Conservation (phyloP, 2,888 invertebrate species). For the Gibbula magus region DNA sequence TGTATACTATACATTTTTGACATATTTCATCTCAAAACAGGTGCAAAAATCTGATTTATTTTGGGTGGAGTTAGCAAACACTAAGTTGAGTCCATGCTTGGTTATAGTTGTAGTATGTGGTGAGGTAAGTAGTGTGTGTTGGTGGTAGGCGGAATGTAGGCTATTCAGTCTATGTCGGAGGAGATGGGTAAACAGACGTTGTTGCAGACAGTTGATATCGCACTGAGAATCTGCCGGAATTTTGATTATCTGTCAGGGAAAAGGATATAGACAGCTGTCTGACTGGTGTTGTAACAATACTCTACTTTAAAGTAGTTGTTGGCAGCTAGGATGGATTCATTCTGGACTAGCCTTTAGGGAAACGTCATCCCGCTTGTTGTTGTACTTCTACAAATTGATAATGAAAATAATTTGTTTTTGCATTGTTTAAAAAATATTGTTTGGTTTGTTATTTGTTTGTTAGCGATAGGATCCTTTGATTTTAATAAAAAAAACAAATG, state of each 20-base stretch:
- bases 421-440: no score
- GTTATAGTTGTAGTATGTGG: background rate
- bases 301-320: no score
- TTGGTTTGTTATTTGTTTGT: no score
- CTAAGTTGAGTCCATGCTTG: background rate
- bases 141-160: background rate
- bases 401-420: no score
- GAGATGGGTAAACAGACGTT: background rate
- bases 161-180: background rate
- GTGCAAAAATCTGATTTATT: background rate
- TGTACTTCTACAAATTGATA: no score
- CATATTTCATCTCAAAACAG: background rate
- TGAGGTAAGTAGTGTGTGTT: background rate
- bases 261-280: background rate
- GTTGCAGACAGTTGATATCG: background rate
- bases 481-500: no score
- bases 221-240: background rate
- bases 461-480: no score
- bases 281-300: background rate
- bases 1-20: background rate
- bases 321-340: no score
- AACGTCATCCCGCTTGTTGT: no score
- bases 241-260: background rate
- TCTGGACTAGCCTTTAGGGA: no score
- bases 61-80: background rate